phyloP scores from a whole-genome alignment of 2,113 vertebrate genomes.

The Aldabrachelys gigantea region DNA sequence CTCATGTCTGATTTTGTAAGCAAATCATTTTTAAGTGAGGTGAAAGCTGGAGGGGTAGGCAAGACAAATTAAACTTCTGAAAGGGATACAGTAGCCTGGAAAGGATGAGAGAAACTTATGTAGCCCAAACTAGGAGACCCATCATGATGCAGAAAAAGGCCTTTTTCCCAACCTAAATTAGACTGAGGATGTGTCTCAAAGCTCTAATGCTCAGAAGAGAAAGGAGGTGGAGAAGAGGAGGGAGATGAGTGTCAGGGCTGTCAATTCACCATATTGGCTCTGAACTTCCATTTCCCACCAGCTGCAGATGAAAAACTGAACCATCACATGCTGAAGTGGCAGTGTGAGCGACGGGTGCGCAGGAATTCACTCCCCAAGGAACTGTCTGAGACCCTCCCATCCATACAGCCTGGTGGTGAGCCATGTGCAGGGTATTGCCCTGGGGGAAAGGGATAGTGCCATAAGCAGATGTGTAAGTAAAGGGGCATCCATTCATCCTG shows the following conservation, averaged over 20 bases:
- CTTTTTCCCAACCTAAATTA: not conserved
- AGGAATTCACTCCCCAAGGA: rapidly evolving
- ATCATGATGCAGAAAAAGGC: not conserved
- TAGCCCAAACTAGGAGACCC: not conserved
- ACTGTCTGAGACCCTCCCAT: too few relatives aligned
- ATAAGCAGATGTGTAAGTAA: not conserved
- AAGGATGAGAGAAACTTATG: too few relatives aligned
- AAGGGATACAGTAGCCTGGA: too few relatives aligned
- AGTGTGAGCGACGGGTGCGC: rapidly evolving
- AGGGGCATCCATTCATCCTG: rapidly evolving
- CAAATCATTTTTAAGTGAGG: too few relatives aligned
- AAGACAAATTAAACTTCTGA: too few relatives aligned
- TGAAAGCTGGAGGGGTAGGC: too few relatives aligned
- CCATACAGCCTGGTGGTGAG: not conserved
- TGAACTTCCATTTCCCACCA: rapidly evolving
- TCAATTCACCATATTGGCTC: not conserved
- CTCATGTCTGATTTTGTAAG: too few relatives aligned
- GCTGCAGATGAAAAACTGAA: rapidly evolving
- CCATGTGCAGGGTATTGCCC: not conserved
- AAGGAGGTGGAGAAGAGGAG: not conserved
- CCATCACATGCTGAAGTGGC: rapidly evolving
- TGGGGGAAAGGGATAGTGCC: not conserved
- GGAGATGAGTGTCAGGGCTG: not conserved
- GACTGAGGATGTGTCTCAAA: too few relatives aligned
- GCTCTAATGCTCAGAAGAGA: not conserved